Evolutionary conservation across 2,113 vertebrate species (phyloP).

Genomic region (Orthonyx spaldingii): DNA sequence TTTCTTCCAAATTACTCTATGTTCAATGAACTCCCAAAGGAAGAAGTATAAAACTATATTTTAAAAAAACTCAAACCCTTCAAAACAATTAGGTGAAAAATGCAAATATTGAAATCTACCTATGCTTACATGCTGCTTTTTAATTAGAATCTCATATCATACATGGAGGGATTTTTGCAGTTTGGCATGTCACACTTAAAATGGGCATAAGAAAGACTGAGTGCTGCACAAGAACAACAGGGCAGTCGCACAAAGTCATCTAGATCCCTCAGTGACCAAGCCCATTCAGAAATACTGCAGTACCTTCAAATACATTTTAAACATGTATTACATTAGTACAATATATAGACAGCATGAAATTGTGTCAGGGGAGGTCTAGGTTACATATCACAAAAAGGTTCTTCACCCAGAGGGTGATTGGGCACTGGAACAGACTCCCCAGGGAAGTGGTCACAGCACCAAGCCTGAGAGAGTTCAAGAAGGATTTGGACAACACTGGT

Average conservation of each 20-base stretch:
- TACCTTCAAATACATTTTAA: not conserved
- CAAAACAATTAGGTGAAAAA: not conserved
- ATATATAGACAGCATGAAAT: not conserved
- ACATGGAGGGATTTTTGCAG: not conserved
- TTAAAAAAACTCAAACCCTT: not conserved
- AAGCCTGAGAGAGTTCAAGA: not conserved
- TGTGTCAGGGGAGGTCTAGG: not conserved
- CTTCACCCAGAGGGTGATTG: accelerated
- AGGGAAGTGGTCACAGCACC: not conserved
- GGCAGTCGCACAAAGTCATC: not conserved
- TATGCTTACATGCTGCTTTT: not conserved
- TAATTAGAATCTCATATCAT: not conserved
- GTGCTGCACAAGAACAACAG: not conserved
- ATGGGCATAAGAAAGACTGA: not conserved
- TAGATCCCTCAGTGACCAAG: not conserved
- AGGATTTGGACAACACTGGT: accelerated
- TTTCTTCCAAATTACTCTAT: not conserved
- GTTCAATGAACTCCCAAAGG: not conserved
- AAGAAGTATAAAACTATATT: not conserved
- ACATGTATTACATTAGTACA: not conserved
- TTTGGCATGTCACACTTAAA: not conserved
- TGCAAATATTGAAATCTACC: not conserved
- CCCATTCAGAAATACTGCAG: not conserved
- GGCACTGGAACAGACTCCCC: not conserved
- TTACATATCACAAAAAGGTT: not conserved